Percentiles rank a stretch among this genome's conserved stretches.
Conservation (phyloP, 1,140 invertebrate genomes). For the Reticulitermes speratus region DNA sequence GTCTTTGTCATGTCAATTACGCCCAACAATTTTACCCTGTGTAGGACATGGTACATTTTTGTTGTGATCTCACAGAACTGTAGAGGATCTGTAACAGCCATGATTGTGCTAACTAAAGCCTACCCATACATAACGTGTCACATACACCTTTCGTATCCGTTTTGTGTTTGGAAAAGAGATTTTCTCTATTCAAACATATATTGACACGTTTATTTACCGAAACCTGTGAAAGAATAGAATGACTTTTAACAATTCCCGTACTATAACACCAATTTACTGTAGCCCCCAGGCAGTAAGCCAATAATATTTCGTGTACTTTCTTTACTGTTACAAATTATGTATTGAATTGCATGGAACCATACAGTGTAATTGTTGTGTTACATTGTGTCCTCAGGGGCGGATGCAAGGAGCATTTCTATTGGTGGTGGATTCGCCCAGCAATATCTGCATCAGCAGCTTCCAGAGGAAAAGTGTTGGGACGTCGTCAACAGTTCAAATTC, state of each 20-base stretch:
- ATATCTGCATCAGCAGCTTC: constrained; percentile 10
- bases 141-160: neutral
- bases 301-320: neutral
- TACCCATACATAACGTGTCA: neutral
- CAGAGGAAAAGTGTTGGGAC: constrained; percentile 13
- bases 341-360: neutral
- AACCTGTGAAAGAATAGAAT: neutral
- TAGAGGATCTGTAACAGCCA: neutral
- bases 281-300: neutral
- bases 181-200: neutral
- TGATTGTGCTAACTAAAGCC: neutral
- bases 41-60: neutral
- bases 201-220: constrained; percentile 4
- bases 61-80: neutral
- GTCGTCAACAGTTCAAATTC: neutral
- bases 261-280: neutral
- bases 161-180: constrained; percentile 12
- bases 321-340: neutral
- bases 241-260: neutral
- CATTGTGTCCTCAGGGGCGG: constrained; percentile 25
- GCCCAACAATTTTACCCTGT: neutral
- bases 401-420: constrained; percentile 30
- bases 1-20: too few species aligned
- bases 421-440: constrained; percentile 24
- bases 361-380: neutral